Conservation (phyloP, 1,140 invertebrate species). For the Tetramorium simillimum region DNA sequence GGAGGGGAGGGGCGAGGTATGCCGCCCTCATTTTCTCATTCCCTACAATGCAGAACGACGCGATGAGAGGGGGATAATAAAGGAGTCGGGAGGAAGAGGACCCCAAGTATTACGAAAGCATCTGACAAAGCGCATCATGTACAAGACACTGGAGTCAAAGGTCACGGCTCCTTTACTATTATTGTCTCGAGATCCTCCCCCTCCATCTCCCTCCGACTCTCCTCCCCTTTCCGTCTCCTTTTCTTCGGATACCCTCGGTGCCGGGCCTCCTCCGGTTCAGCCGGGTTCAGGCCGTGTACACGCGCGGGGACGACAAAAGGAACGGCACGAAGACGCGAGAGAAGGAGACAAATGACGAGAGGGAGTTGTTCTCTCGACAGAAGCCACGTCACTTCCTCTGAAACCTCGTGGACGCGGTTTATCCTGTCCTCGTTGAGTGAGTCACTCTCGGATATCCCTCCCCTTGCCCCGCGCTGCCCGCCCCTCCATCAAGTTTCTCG, state of each 20-base stretch:
- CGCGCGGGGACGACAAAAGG: conserved; percentile 45
- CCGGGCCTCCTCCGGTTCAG: conserved; percentile 15
- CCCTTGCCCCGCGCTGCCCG: no score
- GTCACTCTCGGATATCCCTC: conserved; percentile 36
- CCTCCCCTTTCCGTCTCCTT: neutral
- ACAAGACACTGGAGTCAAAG: conserved; percentile 53
- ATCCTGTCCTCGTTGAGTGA: conserved; percentile 65
- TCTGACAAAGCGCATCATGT: conserved; percentile 45
- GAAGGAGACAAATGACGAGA: conserved; percentile 54
- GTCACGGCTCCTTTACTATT: conserved; percentile 54
- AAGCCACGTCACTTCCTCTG: conserved; percentile 72
- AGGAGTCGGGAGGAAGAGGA: conserved; percentile 38
- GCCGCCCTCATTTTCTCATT: conserved; percentile 37
- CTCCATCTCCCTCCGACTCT: neutral
- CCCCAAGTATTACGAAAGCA: conserved; percentile 61
- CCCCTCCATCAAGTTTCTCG: neutral
- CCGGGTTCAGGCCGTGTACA: conserved; percentile 9
- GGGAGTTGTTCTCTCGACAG: conserved; percentile 65
- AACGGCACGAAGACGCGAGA: conserved; percentile 12
- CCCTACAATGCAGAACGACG: neutral
- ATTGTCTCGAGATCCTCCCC: conserved; percentile 32
- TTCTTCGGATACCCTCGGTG: neutral
- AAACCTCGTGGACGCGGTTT: conserved; percentile 63
- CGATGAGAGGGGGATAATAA: conserved; percentile 44
- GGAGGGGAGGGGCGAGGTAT: no score